Percentiles rank a stretch among this genome's conserved stretches.
These are phyloP conservation scores for Benthosema pterotum DNA, from an alignment of 2,797 vertebrate species.

Conservation along the genomic window DNA sequence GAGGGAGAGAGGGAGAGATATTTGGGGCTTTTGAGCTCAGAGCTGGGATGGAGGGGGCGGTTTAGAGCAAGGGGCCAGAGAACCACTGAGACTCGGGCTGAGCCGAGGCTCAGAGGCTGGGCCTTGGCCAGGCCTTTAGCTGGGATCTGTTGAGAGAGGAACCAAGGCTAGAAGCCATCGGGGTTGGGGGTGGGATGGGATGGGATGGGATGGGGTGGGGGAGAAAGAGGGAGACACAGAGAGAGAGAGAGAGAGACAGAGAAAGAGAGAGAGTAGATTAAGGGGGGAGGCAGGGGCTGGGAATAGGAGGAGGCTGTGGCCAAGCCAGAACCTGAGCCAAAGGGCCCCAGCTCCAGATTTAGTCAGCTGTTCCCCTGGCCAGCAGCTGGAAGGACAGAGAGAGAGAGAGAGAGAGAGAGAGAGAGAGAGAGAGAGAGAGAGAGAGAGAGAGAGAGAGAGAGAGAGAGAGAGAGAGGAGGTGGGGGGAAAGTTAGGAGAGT, in stretches of 20 bases:
- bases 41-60: constrained; percentile 63
- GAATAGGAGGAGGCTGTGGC: constrained; percentile 63
- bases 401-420: constrained; percentile 38
- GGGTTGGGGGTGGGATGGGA: not conserved
- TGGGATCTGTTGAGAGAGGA: constrained; percentile 66
- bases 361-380: constrained; percentile 80
- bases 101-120: constrained; percentile 65
- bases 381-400: constrained; percentile 67
- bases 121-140: constrained; percentile 56
- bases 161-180: constrained; percentile 74
- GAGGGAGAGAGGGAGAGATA: constrained; percentile 28
- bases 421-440: constrained; percentile 35
- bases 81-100: constrained; percentile 63
- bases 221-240: constrained; percentile 35
- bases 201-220: constrained; percentile 4
- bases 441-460: constrained; percentile 40
- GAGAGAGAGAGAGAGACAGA: not conserved
- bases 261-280: not conserved
- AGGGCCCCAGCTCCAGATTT: constrained; percentile 75
- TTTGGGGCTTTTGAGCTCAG: constrained; percentile 65
- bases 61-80: constrained; percentile 57
- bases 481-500: constrained; percentile 37
- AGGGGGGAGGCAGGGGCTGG: constrained; percentile 33
- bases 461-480: constrained; percentile 42
- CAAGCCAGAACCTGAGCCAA: constrained; percentile 61